Percentiles rank a stretch among this genome's conserved stretches.
These are phyloP conservation scores for Trilocha varians DNA, from an alignment of 2,888 invertebrate species.

Conservation along the genomic window DNA sequence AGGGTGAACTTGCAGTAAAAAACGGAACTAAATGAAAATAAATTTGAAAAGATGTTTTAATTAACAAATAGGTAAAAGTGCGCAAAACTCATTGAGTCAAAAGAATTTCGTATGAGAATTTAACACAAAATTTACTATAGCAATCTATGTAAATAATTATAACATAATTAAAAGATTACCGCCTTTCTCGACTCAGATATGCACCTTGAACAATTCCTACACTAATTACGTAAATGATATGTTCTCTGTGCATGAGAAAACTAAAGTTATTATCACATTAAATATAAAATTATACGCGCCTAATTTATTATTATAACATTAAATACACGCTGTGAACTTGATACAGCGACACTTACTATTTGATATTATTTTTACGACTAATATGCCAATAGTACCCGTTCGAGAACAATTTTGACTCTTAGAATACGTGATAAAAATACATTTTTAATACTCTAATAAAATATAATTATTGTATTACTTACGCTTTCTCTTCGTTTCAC, in stretches of 20 bases:
- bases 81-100: too few species aligned
- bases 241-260: background rate
- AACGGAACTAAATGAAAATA: too few species aligned
- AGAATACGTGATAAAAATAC: slow-evolving; percentile 44
- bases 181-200: too few species aligned
- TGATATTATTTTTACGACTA: slow-evolving; percentile 38
- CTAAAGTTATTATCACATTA: background rate
- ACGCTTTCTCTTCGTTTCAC: slow-evolving; percentile 38
- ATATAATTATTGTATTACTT: slow-evolving; percentile 34
- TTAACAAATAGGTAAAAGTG: too few species aligned
- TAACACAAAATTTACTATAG: too few species aligned
- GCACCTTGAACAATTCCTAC: too few species aligned
- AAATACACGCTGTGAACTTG: slow-evolving; percentile 32
- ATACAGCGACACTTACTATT: slow-evolving; percentile 36
- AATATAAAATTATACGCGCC: slow-evolving; percentile 5
- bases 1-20: too few species aligned
- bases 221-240: background rate
- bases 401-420: background rate
- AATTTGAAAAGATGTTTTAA: too few species aligned
- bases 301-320: slow-evolving; percentile 29
- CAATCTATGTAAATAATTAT: too few species aligned
- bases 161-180: too few species aligned
- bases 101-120: too few species aligned
- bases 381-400: background rate
- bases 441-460: slow-evolving; percentile 42